Evolutionary conservation across 2,797 vertebrate species (phyloP), one percentile per base, ranked within the genome.

Genomic region (Ctenopoma kingsleyae): DNA sequence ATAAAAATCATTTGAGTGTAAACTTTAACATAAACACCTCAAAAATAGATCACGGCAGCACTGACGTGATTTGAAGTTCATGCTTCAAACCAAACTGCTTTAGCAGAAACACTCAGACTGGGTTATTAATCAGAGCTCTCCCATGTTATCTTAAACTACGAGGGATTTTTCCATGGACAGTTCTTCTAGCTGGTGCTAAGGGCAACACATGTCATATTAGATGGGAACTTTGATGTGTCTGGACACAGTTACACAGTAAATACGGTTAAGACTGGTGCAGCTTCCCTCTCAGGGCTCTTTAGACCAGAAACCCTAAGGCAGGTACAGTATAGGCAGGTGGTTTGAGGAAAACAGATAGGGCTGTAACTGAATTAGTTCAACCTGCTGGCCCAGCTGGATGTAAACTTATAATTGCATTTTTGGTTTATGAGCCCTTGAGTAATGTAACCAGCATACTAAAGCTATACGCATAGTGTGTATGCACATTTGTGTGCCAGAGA

Each of bases 331-430:
- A 78, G 71, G 64, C 48, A 77, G 60, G 70, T 74, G 40, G 61
- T 41, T 70, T 15, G 20, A 76, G 64, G 71, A 63, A 76, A 80
- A 71, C 46, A 73, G 82, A 80, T 63, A 70, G 32, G 38, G 30
- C 53, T 46, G 48, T 43, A 52, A 3, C 35, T 71, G 49, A 85
- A 86, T 86, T 64, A 80, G 80, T 77, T 74, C 50, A 70, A 52
- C 41, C 70, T 71, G 56, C 60, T 67, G 67, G 60, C 53, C 4
- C 4, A 8, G 23, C 8, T 53, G 50, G 65, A 68, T 67, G 74
- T 65, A 56, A 82, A 78, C 69, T 53, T 67, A 40, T 69, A 60
- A 77, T 57, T 58, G 53, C 69, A 47, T 82, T 67, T 78, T 38
- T 52, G 20, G 36, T 74, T 81, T 80, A 79, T 64, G 47, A 77